phyloP scores from a whole-genome alignment of 1,140 invertebrate genomes.

The Bacillus rossius region DNA sequence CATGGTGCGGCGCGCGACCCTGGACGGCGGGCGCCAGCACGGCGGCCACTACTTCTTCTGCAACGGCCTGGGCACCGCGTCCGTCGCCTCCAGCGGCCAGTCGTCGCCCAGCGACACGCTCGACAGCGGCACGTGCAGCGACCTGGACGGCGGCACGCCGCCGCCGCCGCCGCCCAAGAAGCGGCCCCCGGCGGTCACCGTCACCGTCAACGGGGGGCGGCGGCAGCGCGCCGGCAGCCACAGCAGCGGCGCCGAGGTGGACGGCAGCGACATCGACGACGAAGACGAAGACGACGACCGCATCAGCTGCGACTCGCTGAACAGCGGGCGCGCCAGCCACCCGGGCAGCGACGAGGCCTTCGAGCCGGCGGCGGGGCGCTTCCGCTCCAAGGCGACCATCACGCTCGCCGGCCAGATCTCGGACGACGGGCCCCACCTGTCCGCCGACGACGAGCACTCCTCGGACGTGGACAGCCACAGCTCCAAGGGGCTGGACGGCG shows the following conservation, averaged over 20 bases:
- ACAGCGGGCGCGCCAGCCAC: slow-evolving; percentile 42
- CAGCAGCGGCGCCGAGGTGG: slow-evolving; percentile 51
- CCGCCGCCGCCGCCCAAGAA: slow-evolving; percentile 64
- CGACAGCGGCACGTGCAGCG: slow-evolving; percentile 77
- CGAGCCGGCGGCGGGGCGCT: no score
- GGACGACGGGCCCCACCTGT: no score
- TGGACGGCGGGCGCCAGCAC: slow-evolving; percentile 1
- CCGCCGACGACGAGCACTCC: no score
- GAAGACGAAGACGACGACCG: slow-evolving; percentile 64
- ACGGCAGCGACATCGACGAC: slow-evolving; percentile 55
- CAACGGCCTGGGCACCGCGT: slow-evolving; percentile 41
- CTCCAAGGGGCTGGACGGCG: no score
- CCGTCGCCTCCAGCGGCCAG: slow-evolving; percentile 52
- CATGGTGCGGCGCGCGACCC: not conserved
- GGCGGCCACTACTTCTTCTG: slow-evolving; percentile 47
- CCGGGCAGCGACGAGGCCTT: no score
- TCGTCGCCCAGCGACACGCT: slow-evolving; percentile 70
- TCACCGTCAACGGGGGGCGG: slow-evolving; percentile 43
- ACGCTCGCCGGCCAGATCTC: no score
- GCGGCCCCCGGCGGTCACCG: slow-evolving; percentile 33
- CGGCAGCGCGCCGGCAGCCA: slow-evolving; percentile 46
- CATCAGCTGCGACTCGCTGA: slow-evolving; percentile 64
- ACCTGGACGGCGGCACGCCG: slow-evolving; percentile 62
- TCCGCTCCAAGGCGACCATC: no score
- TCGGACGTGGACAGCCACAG: no score